A percentile compares a stretch with the other conserved stretches of the same genome.
Conservation (phyloP, 2,113 vertebrate genomes). For the Ardeotis arabs region DNA sequence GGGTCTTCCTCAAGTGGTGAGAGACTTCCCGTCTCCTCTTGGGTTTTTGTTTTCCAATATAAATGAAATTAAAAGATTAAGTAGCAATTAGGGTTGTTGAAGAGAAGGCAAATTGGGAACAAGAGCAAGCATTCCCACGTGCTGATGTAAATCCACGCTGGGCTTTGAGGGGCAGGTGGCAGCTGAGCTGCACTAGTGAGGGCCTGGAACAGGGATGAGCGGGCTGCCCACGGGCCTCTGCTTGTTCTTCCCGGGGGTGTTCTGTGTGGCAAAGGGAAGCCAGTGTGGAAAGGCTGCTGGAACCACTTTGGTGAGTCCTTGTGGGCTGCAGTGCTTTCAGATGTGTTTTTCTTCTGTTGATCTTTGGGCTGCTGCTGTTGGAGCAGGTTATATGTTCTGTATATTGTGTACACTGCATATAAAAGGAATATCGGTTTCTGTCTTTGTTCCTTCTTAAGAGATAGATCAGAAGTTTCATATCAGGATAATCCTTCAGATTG, state of each 20-base stretch:
- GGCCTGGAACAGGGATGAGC: not conserved
- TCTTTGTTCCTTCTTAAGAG: not conserved
- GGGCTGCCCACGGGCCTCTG: not conserved
- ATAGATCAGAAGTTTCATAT: too few relatives aligned
- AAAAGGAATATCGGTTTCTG: not conserved
- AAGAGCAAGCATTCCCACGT: not conserved
- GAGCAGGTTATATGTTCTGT: not conserved
- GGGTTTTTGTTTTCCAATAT: not conserved
- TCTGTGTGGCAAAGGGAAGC: not conserved
- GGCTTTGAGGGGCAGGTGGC: not conserved
- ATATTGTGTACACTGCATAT: too few relatives aligned
- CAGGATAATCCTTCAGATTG: not conserved
- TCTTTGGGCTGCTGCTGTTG: not conserved
- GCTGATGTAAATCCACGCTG: not conserved
- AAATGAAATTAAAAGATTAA: not conserved
- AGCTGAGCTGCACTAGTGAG: not conserved
- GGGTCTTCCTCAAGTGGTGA: not conserved
- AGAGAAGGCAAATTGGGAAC: not conserved
- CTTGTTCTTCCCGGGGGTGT: not conserved
- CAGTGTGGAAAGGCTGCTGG: not conserved
- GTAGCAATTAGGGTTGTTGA: not conserved
- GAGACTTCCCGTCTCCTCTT: not conserved
- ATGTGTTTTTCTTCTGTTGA: not conserved
- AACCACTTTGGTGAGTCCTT: not conserved
- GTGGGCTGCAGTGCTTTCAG: not conserved